Conservation (phyloP, 2,113 vertebrate species). For the Seriola rivoliana region DNA sequence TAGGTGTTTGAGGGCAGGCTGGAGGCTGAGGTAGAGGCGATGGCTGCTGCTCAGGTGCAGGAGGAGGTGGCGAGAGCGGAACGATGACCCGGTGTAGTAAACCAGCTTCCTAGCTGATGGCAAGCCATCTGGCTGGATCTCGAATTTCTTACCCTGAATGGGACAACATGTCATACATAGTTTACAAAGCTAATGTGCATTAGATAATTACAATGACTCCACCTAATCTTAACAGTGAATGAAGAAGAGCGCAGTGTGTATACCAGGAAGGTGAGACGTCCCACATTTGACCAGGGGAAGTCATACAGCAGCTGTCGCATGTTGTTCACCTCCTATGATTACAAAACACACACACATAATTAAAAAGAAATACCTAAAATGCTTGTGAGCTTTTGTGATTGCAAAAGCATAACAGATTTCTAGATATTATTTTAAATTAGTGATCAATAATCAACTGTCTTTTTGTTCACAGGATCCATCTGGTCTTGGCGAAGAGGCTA, state of each 20-base stretch:
- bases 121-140: slow-evolving; percentile 92
- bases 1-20: slow-evolving; percentile 87
- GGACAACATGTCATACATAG: slow-evolving; percentile 13
- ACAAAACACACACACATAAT: slow-evolving; percentile 31
- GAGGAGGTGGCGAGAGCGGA: slow-evolving; percentile 89
- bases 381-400: neutral
- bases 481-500: slow-evolving; percentile 57
- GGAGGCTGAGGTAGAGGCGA: slow-evolving; percentile 88
- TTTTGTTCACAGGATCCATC: slow-evolving; percentile 60
- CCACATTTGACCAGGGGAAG: slow-evolving; percentile 91
- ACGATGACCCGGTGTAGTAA: slow-evolving; percentile 90
- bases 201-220: slow-evolving; percentile 52
- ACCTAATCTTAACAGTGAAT: slow-evolving; percentile 3
- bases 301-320: slow-evolving; percentile 88
- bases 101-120: slow-evolving; percentile 91
- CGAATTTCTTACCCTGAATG: slow-evolving; percentile 91
- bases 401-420: neutral
- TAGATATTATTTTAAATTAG: slow-evolving; percentile 16
- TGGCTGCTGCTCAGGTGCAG: slow-evolving; percentile 91
- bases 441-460: slow-evolving; percentile 52
- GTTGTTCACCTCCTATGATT: slow-evolving; percentile 87
- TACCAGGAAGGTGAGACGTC: slow-evolving; percentile 93
- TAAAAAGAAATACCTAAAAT: neutral
- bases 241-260: slow-evolving; percentile 42
- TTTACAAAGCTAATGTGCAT: slow-evolving; percentile 21